These are phyloP conservation scores for Ophion costatus DNA, from an alignment of 2,888 invertebrate genomes.

Conservation along the genomic window DNA sequence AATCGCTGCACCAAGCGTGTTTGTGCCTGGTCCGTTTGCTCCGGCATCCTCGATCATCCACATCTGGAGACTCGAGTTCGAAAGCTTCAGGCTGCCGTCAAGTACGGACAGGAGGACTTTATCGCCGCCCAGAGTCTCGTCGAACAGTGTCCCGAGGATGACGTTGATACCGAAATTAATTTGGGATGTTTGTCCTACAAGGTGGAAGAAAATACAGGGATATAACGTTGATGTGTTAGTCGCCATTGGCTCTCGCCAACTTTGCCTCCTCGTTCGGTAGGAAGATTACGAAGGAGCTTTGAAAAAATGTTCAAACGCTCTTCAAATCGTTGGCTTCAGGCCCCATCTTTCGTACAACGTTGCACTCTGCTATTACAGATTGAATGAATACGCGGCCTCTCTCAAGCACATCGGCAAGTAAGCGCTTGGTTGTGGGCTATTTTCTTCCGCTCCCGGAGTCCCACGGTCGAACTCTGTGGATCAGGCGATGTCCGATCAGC, in stretches of 20 bases:
- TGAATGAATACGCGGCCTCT: slow-evolving; percentile 97
- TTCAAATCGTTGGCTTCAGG: slow-evolving; percentile 95
- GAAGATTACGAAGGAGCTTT: slow-evolving; percentile 95
- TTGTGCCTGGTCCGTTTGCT: slow-evolving; percentile 94
- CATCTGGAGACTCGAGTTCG: slow-evolving; percentile 87
- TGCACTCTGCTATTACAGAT: slow-evolving; percentile 96
- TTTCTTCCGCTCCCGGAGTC: too few species aligned
- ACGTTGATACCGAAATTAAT: slow-evolving; percentile 97
- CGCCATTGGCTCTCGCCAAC: background rate
- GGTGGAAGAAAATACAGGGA: slow-evolving; percentile 84
- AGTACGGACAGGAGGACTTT: slow-evolving; percentile 97
- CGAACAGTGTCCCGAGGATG: slow-evolving; percentile 94
- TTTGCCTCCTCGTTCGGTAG: slow-evolving; percentile 85
- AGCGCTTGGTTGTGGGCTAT: background rate
- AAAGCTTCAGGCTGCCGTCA: slow-evolving; percentile 97
- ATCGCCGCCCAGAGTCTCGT: slow-evolving; percentile 95
- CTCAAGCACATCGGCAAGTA: slow-evolving; percentile 93
- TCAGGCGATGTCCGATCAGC: too few species aligned
- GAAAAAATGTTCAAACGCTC: slow-evolving; percentile 93
- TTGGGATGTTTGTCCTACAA: slow-evolving; percentile 97
- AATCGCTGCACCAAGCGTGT: slow-evolving; percentile 97
- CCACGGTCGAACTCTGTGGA: too few species aligned
- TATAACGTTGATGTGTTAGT: background rate
- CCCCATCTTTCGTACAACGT: slow-evolving; percentile 97
- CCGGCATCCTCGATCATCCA: slow-evolving; percentile 87